Evolutionary conservation across 2,797 vertebrate species (phyloP).

Genomic region (Rhynchonycteris naso): DNA sequence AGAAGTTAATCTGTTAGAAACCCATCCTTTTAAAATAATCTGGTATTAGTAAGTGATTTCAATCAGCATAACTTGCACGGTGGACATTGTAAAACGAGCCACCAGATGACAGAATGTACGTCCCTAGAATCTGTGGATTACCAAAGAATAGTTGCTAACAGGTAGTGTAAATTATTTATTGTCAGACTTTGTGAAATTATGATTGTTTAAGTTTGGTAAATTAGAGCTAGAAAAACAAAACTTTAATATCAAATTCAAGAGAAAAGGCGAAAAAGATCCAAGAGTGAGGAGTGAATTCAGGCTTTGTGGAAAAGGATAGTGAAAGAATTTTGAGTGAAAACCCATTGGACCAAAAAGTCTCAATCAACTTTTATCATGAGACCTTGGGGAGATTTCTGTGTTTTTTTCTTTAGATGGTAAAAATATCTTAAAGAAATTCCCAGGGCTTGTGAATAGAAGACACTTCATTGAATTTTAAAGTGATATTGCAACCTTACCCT

Average conservation of each 20-base stretch:
- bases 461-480: slow-evolving; percentile 45
- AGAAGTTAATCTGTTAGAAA: background rate
- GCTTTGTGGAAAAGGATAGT: background rate
- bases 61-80: background rate
- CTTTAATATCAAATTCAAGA: slow-evolving; percentile 42
- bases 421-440: slow-evolving; percentile 53
- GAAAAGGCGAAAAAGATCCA: background rate
- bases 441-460: background rate
- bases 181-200: slow-evolving; percentile 47
- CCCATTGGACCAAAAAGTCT: slow-evolving; percentile 34
- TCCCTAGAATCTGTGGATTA: slow-evolving; percentile 24
- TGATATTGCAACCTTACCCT: background rate
- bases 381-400: background rate
- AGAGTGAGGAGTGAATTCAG: background rate
- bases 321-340: slow-evolving; percentile 57
- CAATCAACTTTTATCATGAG: slow-evolving; percentile 41
- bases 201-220: slow-evolving; percentile 55
- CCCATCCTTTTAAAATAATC: background rate
- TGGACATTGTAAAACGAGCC: background rate
- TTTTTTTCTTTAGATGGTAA: slow-evolving; percentile 3
- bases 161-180: slow-evolving; percentile 53
- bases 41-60: background rate
- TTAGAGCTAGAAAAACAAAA: slow-evolving; percentile 13
- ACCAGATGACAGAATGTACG: background rate
- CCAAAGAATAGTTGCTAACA: slow-evolving; percentile 31